Evolutionary conservation across 2,797 vertebrate genomes (phyloP), one percentile per base, ranked within the genome.

Genomic region (Mastacembelus armatus): DNA sequence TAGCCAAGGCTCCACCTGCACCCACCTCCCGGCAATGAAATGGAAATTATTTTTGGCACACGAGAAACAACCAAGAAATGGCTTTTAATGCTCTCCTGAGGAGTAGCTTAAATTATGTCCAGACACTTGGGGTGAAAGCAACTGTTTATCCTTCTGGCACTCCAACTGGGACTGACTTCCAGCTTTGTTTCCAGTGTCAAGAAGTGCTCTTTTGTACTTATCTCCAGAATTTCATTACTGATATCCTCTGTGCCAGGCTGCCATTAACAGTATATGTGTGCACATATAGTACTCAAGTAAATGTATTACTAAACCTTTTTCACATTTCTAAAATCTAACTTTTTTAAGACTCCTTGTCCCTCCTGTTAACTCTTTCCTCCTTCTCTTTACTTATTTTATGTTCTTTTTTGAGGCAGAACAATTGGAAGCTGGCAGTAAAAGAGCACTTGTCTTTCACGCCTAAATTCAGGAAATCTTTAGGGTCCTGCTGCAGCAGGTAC

Each of bases 81-180:
- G 36, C 30, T 69, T 56, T 54, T 27, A 24, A 64, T 66, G 40
- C 48, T 65, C 44, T 59, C 36, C 51, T 21, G 59, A 74, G 54
- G 26, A 49, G 27, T 2, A 4, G 49, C 75, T 85, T 71, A 83
- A 85, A 74, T 85, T 81, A 80, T 7, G 36, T 35, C 14, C 19
- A 61, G 73, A 77, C 55, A 62, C 71, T 77, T 64, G n/a, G n/a
- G 58, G 56, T 61, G 24, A 75, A 70, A 55, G 35, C 21, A 32
- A 21, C 56, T 10, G 57, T 70, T 76, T 51, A 19, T 75, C 70
- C 56, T 66, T 65, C 36, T 62, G 64, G 69, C 75, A 76, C 66
- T 80, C 72, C 18, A 43, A 35, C 66, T 55, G 18, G 26, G 57
- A 65, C 29, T 36, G 1, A 44, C 64, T 68, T 62, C 21, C 27